Evolutionary conservation across 2,888 invertebrate species (phyloP), one percentile per base, ranked within the genome.

Genomic region (Lasioglossum figueresi): DNA sequence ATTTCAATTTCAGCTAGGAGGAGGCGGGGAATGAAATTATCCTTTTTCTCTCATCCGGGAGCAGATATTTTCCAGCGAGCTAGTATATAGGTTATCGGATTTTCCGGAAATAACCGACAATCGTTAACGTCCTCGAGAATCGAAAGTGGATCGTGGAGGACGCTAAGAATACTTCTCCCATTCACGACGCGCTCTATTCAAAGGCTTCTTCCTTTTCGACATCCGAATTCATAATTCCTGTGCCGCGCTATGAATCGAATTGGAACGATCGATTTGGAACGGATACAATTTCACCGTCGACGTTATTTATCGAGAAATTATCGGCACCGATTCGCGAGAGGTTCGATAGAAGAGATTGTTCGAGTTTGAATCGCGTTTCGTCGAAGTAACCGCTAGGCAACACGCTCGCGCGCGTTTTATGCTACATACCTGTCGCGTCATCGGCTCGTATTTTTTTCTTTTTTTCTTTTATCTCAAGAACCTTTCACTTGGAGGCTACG

Each of bases 31-130:
- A 70, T 5, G 70, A 70, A 70, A 70, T 72, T 48, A 70, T 71
- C 75, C 83, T 45, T 79, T 70, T 40, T 37, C 75, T 45, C 63
- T 72, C 63, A 73, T 84, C 83, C 78, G 40, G 43, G 84, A 59
- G 52, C 63, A 71, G 63, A 78, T 71, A 45, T 71, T 84, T 83
- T 83, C 45, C 84, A 83, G 79, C 79, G 45, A 76, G 56, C 70
- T 83, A 45, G 63, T 79, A 86, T 86, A 84, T 86, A 78, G 85
- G 85, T 84, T 86, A 86, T 84, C 79, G 84, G 84, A 84, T 86
- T 84, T 84, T 84, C 78, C 81, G 79, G 81, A 34, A 84, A 84
- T 86, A 85, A 75, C 84, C 84, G 76, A 31, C 68, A 83, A 85
- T 80, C 79, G 80, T 84, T 68, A 81, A 72, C 84, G 78, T 84